Evolutionary conservation across 1,140 invertebrate species (phyloP).

Genomic region (Papilio glaucus): DNA sequence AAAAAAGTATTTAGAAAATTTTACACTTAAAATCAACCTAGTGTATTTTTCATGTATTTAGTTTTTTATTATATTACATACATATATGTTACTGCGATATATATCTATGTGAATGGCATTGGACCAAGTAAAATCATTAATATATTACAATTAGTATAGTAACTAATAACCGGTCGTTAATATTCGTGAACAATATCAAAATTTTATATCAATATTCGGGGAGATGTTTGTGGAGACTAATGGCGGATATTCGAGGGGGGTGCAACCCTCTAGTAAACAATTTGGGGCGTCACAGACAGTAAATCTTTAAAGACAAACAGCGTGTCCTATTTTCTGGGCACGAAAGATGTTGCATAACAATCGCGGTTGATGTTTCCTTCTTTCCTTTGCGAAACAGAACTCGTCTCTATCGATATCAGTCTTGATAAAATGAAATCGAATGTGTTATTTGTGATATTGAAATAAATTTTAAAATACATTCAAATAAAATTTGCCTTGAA

Average conservation of each 20-base stretch:
- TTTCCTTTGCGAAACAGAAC: not conserved
- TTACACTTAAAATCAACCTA: too few relatives aligned
- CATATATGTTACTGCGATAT: too few relatives aligned
- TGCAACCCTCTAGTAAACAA: conserved; percentile 32
- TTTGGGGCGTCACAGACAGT: conserved; percentile 32
- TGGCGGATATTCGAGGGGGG: conserved; percentile 14
- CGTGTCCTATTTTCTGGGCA: conserved; percentile 19
- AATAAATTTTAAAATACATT: not conserved
- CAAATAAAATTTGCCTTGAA: too few relatives aligned
- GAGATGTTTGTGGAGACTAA: conserved; percentile 23
- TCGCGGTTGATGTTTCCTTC: not conserved
- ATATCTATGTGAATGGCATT: too few relatives aligned
- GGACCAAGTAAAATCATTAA: too few relatives aligned
- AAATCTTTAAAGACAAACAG: conserved; percentile 34
- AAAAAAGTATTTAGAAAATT: too few relatives aligned
- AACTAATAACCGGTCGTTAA: not conserved
- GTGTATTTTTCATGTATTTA: too few relatives aligned
- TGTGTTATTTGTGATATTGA: not conserved
- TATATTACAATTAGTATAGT: too few relatives aligned
- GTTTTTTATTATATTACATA: too few relatives aligned
- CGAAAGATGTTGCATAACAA: conserved; percentile 28
- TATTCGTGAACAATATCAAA: not conserved
- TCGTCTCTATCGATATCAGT: not conserved
- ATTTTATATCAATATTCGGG: conserved; percentile 17
- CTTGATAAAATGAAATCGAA: not conserved